Base-by-base conservation (phyloP, 2,888 invertebrate genomes). In the Leuctra nigra region DNA sequence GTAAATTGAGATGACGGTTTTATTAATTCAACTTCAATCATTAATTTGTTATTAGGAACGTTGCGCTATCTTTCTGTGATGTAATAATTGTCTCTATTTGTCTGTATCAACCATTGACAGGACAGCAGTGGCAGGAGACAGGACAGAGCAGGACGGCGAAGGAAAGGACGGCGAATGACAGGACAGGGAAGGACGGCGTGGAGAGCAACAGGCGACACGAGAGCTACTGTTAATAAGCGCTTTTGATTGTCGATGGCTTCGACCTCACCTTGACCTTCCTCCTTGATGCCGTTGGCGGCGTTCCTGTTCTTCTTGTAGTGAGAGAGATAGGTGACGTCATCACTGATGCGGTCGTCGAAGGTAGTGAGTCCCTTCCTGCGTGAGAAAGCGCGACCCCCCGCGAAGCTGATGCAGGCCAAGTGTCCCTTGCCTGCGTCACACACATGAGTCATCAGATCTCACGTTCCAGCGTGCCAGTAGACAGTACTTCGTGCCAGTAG, bases 311-410 rank as follows among this genome's bases (percentile, higher is more conserved):
- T 86, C 75, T 86, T 84, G 79, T 91, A 91, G 79, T 84, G 90
- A 71, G 91, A 91, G 70, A 91, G 80, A 68, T 89, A 83, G 70
- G 87, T 87, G 73, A 91, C 88, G 77, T 91, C 91, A 73, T 82
- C 87, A 73, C 83, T 83, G 72, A 91, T 82, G 74, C 86, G 87
- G 63, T 79, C 76, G 9, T 74, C 72, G 29, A 73, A 70, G 63
- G 68, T 69, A 69, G 82, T 79, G 73, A 79, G 78, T 70, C 85
- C 82, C 68, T 83, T 79, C 69, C 90, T 84, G 72, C 83, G 81
- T 68, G 86, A 80, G 75, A 86, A 87, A 65, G 82, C 83, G 73
- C 82, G 87, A 68, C 85, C 86, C 68, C 87, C 91, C 70, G 87
- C 84, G 78, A 88, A 91, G 70, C 85, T 84, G 70, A 91, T 79